These are phyloP conservation scores for Cryptotis parvus DNA, from an alignment of 2,113 vertebrate genomes.

Conservation along the genomic window DNA sequence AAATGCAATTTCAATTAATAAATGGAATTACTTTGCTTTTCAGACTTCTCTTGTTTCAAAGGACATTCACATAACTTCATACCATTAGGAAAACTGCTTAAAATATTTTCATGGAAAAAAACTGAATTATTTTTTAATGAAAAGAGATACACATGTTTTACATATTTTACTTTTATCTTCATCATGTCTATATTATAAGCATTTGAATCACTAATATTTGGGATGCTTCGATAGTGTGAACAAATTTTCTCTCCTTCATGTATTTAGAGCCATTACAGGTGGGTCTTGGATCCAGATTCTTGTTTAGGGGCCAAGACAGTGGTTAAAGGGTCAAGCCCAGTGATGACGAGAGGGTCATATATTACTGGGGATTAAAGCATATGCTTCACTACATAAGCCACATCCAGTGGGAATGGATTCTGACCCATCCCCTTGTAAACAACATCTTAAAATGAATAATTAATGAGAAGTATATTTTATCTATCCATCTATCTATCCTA, in stretches of 20 bases:
- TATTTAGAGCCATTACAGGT: too few relatives aligned
- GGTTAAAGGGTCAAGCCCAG: too few relatives aligned
- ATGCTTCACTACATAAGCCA: too few relatives aligned
- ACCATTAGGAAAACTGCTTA: conserved; percentile 11
- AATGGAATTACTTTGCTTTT: conserved; percentile 23
- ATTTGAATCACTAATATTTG: conserved; percentile 16
- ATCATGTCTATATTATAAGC: background rate
- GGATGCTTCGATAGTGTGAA: background rate
- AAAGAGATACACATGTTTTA: background rate
- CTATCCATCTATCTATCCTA: too few relatives aligned
- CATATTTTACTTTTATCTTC: conserved; percentile 16
- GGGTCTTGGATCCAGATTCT: too few relatives aligned
- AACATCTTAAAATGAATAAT: conserved; percentile 47
- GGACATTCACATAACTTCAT: conserved; percentile 43
- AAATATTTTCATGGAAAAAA: background rate
- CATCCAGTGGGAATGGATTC: background rate
- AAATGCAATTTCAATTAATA: conserved; percentile 57
- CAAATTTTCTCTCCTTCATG: conserved; percentile 7
- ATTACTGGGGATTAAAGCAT: too few relatives aligned
- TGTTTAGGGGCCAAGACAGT: too few relatives aligned
- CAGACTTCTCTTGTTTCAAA: conserved; percentile 21
- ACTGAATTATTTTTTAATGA: background rate
- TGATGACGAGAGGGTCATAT: too few relatives aligned
- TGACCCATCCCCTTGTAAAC: conserved; percentile 48
- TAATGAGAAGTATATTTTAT: conserved; percentile 51